Percentiles rank a stretch among this genome's conserved stretches.
Evolutionary conservation across 2,113 vertebrate genomes (phyloP).

Genomic region (Chloebia gouldiae): DNA sequence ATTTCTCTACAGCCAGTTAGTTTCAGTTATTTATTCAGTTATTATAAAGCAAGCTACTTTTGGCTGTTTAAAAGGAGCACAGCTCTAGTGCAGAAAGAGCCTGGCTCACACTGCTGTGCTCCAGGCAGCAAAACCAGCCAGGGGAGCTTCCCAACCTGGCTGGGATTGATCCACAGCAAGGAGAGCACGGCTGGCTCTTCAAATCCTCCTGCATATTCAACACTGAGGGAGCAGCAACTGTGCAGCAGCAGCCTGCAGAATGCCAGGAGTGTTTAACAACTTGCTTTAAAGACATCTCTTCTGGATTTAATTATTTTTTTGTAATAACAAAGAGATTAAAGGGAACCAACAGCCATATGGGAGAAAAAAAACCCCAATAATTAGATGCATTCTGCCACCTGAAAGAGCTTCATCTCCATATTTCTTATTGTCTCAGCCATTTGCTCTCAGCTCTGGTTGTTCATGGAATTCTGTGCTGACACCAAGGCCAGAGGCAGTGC

Average conservation of each 20-base stretch:
- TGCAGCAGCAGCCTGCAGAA: neutral
- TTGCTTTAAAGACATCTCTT: neutral
- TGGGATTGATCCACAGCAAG: neutral
- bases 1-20: neutral
- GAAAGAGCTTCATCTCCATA: neutral
- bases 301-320: too few species aligned
- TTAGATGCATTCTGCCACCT: neutral
- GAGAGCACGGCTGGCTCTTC: neutral
- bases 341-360: neutral
- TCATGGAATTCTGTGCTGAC: neutral
- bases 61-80: neutral
- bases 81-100: neutral
- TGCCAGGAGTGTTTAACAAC: neutral
- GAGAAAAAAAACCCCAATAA: neutral
- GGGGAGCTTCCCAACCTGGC: neutral
- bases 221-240: neutral
- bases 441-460: neutral
- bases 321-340: neutral
- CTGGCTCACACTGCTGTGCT: neutral
- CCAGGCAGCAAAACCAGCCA: neutral
- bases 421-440: neutral
- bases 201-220: neutral
- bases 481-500: neutral
- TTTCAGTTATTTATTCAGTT: neutral
- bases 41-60: neutral